phyloP scores from a whole-genome alignment of 2,888 invertebrate species.

The Coelinius sp. region DNA sequence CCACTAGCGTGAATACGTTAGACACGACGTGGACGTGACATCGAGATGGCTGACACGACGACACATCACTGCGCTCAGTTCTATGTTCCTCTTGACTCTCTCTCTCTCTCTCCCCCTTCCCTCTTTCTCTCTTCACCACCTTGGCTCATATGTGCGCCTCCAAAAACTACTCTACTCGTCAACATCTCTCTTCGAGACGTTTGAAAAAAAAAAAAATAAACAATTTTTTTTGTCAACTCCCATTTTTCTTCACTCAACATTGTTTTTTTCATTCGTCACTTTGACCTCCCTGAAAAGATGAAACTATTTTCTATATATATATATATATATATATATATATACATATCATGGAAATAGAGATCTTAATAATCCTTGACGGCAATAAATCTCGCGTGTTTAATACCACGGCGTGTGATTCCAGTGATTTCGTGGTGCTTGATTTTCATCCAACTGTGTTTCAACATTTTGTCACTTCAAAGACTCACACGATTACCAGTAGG shows the following conservation, averaged over 20 bases:
- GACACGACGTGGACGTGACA: constrained; percentile 60
- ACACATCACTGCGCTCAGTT: constrained; percentile 66
- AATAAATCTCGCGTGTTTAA: constrained; percentile 20
- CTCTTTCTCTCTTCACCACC: constrained; percentile 33
- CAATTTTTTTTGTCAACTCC: not conserved
- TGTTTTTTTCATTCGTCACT: not conserved
- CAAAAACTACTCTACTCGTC: constrained; percentile 22
- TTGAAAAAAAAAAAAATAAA: not conserved
- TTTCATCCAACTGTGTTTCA: constrained; percentile 8
- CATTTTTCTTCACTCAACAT: not conserved
- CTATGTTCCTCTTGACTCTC: constrained; percentile 40
- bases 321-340: not conserved
- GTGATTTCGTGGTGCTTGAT: constrained; percentile 5
- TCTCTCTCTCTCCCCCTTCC: constrained; percentile 43
- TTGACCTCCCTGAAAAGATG: constrained; percentile 1
- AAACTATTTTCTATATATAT: constrained; percentile 3
- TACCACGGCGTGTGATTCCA: constrained; percentile 13
- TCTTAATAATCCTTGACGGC: constrained; percentile 21
- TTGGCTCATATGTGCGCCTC: not conserved
- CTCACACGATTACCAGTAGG: not conserved
- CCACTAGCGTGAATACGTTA: constrained; percentile 44
- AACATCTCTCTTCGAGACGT: constrained; percentile 28
- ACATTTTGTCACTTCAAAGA: constrained; percentile 11
- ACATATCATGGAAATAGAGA: not conserved
- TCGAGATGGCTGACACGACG: constrained; percentile 62